phyloP scores from a whole-genome alignment of 1,140 invertebrate species.

The Dendrolimus kikuchii region DNA sequence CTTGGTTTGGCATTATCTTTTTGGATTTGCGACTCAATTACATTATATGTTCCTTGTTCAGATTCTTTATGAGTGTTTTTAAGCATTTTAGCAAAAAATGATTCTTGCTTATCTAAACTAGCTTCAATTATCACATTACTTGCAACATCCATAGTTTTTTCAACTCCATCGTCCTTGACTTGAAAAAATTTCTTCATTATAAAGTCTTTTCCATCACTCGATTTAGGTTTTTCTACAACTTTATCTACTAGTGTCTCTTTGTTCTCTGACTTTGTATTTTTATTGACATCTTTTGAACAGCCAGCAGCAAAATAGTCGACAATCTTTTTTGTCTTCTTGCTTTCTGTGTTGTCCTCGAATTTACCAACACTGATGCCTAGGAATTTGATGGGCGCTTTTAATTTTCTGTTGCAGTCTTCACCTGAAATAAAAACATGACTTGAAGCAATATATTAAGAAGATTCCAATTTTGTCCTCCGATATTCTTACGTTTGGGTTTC shows the following conservation, averaged over 20 bases:
- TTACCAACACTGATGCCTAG: slow-evolving; percentile 85
- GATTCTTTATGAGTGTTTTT: slow-evolving; percentile 17
- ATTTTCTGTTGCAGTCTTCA: slow-evolving; percentile 44
- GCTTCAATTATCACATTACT: slow-evolving; percentile 24
- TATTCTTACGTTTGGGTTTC: slow-evolving; percentile 39
- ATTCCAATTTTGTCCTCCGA: neutral
- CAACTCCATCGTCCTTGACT: slow-evolving; percentile 2
- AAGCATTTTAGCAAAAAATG: slow-evolving; percentile 68
- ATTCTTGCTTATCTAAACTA: slow-evolving; percentile 52
- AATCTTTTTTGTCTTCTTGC: slow-evolving; percentile 75
- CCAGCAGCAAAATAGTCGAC: slow-evolving; percentile 74
- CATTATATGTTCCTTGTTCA: slow-evolving; percentile 1
- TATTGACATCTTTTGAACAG: slow-evolving; percentile 27
- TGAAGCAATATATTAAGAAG: neutral
- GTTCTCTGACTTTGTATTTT: slow-evolving; percentile 8
- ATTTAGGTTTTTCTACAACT: slow-evolving; percentile 21
- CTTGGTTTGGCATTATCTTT: slow-evolving; percentile 10
- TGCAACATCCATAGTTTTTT: neutral
- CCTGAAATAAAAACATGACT: slow-evolving; percentile 30
- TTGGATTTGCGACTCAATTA: slow-evolving; percentile 5
- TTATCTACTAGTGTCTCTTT: slow-evolving; percentile 6
- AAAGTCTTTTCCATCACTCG: slow-evolving; percentile 29
- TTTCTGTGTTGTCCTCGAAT: slow-evolving; percentile 76
- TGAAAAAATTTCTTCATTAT: slow-evolving; percentile 45
- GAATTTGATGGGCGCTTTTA: slow-evolving; percentile 77